Base-by-base conservation (phyloP, 2,797 vertebrate species). In the Gorsachius magnificus region DNA sequence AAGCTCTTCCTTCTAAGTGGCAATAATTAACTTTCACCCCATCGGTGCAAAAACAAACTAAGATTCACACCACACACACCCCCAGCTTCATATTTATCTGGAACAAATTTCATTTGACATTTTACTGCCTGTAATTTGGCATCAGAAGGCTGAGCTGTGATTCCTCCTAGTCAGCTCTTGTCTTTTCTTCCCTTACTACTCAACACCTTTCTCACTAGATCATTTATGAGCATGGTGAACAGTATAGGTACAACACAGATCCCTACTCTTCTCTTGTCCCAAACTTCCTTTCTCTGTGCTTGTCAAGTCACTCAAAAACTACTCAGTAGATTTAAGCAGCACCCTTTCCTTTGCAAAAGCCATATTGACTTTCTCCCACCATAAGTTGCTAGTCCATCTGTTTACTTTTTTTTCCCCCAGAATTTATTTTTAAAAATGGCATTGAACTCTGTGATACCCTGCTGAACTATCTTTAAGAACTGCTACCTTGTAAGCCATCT, bases 381-480 rank as follows among this genome's bases (percentile, higher is more conserved):
- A 0, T 19, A 69, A 84, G 35, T 3, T 51, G 7, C n/a, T 66
- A 43, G n/a, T 50, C 66, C 71, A 82, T 26, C 31, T 60, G 76
- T 53, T 78, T 57, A 70, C 13, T 12, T 28, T 29, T 82, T 58
- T 56, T 20, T 58, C 41, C 38, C 69, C 79, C 7, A 14, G 16
- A 29, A 28, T 36, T n/a, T 45, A 16, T 53, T 89, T 89, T 94
- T 77, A 3, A 46, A 82, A 83, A 48, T n/a, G 16, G 16, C 41
- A 74, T 11, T 77, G 76, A 93, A 89, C 45, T 53, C 74, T 35
- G 11, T 54, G 51, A 77, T 60, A 84, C 36, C 70, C 70, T 66
- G 51, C 81, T 95, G 71, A 92, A 72, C 38, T 45, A 36, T 70
- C 76, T 84, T 78, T 87, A 95, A 95, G 77, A 79, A 83, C 63